phyloP scores from a whole-genome alignment of 1,140 invertebrate genomes.

The Bombus vancouverensis region DNA sequence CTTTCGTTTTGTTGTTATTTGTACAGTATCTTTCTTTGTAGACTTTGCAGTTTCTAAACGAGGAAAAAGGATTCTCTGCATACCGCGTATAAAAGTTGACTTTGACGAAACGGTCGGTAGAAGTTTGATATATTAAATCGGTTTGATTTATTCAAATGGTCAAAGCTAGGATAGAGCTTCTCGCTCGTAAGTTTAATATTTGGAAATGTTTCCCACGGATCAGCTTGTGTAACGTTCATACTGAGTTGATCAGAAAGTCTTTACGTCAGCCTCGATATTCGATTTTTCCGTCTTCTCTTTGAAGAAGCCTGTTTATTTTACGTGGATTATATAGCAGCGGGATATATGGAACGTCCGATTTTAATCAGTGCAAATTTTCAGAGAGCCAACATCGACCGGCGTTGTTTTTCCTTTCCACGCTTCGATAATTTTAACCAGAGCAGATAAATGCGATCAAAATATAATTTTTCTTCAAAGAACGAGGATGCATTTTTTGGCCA shows the following conservation, averaged over 20 bases:
- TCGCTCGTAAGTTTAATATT: background rate
- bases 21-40: background rate
- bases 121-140: background rate
- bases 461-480: background rate
- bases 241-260: background rate
- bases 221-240: background rate
- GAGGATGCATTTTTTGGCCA: no score
- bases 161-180: background rate
- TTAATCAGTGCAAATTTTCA: constrained; percentile 14
- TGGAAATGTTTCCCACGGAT: background rate
- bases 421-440: background rate
- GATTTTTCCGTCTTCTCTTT: constrained; percentile 2
- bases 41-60: background rate
- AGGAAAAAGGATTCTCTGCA: no score
- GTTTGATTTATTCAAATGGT: background rate
- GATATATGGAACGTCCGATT: background rate
- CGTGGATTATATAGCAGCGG: background rate
- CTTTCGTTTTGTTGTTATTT: background rate
- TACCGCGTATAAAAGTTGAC: background rate
- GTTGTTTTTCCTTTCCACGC: background rate
- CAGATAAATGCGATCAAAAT: background rate
- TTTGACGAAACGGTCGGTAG: background rate
- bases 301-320: background rate
- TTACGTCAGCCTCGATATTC: background rate
- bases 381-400: background rate